Evolutionary conservation across 2,888 invertebrate genomes (phyloP).

Genomic region (Ophioninae sp.): DNA sequence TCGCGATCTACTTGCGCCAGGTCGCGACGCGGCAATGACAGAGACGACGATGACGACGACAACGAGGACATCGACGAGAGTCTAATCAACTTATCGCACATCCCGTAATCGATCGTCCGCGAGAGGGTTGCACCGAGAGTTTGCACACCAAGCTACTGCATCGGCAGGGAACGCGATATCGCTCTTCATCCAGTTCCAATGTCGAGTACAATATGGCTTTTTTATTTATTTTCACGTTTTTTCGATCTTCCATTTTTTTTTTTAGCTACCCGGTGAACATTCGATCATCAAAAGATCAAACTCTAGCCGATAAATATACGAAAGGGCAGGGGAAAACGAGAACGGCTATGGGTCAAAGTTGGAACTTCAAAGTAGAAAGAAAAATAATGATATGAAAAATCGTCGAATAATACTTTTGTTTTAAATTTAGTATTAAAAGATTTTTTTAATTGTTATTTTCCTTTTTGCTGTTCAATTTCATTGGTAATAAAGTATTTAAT

Average conservation of each 20-base stretch:
- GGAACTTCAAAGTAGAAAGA: no score
- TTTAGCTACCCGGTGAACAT: not conserved
- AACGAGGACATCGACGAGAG: constrained; percentile 46
- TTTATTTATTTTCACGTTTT: not conserved
- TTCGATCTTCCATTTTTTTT: not conserved
- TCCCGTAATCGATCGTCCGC: constrained; percentile 57
- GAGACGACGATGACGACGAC: constrained; percentile 29
- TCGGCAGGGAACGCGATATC: constrained; percentile 34
- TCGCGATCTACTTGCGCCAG: constrained; percentile 21
- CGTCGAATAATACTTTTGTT: no score
- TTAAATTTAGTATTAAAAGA: no score
- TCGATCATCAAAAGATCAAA: not conserved
- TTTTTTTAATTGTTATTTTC: no score
- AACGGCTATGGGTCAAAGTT: no score
- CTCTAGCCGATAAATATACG: not conserved
- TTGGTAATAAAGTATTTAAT: no score
- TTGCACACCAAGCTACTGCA: constrained; percentile 32
- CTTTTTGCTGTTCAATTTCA: no score
- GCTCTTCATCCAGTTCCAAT: constrained; percentile 12
- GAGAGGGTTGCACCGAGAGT: constrained; percentile 46
- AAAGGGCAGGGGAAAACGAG: no score
- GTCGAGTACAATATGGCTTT: constrained; percentile 7
- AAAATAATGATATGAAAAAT: not conserved
- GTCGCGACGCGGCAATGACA: constrained; percentile 24
- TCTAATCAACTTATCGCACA: constrained; percentile 64